Evolutionary conservation across 2,888 invertebrate species (phyloP).

Genomic region (Amaurobius ferox): DNA sequence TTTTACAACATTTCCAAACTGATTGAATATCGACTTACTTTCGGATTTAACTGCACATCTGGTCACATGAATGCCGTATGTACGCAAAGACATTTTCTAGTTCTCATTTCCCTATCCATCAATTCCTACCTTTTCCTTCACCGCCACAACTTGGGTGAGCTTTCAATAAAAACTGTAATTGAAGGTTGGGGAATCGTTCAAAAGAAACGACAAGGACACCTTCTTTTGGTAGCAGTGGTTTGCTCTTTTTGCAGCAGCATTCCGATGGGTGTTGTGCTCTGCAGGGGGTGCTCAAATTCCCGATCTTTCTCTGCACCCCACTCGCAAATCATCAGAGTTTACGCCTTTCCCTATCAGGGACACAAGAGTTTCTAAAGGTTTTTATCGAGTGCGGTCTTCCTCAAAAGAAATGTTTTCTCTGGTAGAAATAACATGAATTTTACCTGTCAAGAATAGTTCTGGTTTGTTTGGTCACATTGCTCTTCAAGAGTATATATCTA

Average conservation of each 20-base stretch:
- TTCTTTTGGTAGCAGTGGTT: background rate
- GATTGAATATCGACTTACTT: background rate
- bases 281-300: background rate
- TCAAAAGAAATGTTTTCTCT: no score
- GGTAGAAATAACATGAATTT: no score
- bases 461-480: no score
- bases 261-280: conserved; percentile 14
- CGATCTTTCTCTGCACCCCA: background rate
- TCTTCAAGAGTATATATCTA: no score
- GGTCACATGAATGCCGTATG: conserved; percentile 3
- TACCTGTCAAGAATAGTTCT: no score
- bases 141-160: background rate
- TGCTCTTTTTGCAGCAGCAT: conserved; percentile 12
- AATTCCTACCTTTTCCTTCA: background rate
- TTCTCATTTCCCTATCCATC: background rate
- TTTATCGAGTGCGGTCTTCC: no score
- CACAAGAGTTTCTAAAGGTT: no score
- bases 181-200: conserved; percentile 19
- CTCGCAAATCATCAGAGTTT: conserved; percentile 48
- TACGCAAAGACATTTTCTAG: background rate
- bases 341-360: conserved; percentile 24
- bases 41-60: background rate
- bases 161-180: conserved; percentile 36
- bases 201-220: conserved; percentile 21
- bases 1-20: background rate